Conservation (phyloP, 30 jellyfish, hydroid and myxozoan genomes). For the Aurelia sp. region DNA sequence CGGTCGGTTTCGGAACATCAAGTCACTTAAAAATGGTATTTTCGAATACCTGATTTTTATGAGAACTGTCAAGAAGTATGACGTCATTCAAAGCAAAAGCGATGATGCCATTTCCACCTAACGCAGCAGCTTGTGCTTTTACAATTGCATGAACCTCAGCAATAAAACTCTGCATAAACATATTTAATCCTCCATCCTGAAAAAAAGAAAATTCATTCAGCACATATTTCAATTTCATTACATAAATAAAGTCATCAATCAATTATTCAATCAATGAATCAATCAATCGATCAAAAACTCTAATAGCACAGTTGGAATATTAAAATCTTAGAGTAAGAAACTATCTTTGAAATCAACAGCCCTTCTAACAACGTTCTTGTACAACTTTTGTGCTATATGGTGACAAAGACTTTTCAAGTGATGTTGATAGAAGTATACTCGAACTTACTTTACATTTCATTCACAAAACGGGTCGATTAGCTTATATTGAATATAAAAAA, state of each 20-base stretch:
- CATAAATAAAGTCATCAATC: background rate
- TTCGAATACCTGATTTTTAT: slow-evolving; percentile 88
- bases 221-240: background rate
- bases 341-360: too few relatives aligned
- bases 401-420: too few relatives aligned
- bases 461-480: too few relatives aligned
- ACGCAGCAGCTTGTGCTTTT: slow-evolving; percentile 83
- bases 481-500: too few relatives aligned
- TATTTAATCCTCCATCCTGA: slow-evolving; percentile 92
- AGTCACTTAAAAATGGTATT: background rate
- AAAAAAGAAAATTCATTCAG: background rate
- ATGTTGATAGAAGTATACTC: too few relatives aligned
- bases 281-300: too few relatives aligned
- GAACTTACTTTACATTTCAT: too few relatives aligned
- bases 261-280: background rate
- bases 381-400: too few relatives aligned
- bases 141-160: slow-evolving; percentile 87
- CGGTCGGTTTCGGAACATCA: too few relatives aligned
- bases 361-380: too few relatives aligned
- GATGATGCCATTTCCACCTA: slow-evolving; percentile 88
- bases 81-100: slow-evolving; percentile 80
- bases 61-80: slow-evolving; percentile 83
- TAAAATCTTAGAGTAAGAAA: too few relatives aligned
- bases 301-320: too few relatives aligned
- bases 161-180: slow-evolving; percentile 88